Percentiles rank a stretch among this genome's conserved stretches.
phyloP scores from a whole-genome alignment of 2,113 vertebrate genomes.

The Sphaerodactylus townsendi region DNA sequence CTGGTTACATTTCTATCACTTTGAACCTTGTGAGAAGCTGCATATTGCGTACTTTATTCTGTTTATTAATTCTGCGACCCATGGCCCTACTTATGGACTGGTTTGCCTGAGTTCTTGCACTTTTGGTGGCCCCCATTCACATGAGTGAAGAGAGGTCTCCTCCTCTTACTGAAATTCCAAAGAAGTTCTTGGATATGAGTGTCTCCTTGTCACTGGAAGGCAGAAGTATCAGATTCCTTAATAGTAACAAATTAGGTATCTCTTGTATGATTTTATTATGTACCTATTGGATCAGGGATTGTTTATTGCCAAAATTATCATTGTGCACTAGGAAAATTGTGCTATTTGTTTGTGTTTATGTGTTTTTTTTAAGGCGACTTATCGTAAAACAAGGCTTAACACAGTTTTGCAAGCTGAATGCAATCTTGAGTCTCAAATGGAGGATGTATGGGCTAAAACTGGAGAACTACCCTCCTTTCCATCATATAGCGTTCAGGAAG shows the following conservation, averaged over 20 bases:
- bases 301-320: neutral
- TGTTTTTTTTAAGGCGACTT: slow-evolving; percentile 55
- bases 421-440: slow-evolving; percentile 30
- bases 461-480: slow-evolving; percentile 40
- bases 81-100: neutral
- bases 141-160: too few relatives aligned
- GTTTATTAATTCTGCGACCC: neutral
- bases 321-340: neutral
- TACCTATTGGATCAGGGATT: neutral
- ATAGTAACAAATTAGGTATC: neutral
- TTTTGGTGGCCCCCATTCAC: too few relatives aligned
- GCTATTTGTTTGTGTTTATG: neutral
- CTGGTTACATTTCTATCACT: neutral
- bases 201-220: too few relatives aligned
- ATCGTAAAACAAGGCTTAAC: slow-evolving; percentile 43
- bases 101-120: neutral
- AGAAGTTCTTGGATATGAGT: too few relatives aligned
- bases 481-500: slow-evolving; percentile 23
- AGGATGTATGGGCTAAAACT: slow-evolving; percentile 57
- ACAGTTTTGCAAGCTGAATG: slow-evolving; percentile 53
- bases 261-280: neutral
- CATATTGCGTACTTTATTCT: neutral
- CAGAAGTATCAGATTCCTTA: neutral
- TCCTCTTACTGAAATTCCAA: too few relatives aligned
- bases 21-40: neutral